Conservation (phyloP, 2,888 invertebrate genomes). For the Flexamia atlantica region DNA sequence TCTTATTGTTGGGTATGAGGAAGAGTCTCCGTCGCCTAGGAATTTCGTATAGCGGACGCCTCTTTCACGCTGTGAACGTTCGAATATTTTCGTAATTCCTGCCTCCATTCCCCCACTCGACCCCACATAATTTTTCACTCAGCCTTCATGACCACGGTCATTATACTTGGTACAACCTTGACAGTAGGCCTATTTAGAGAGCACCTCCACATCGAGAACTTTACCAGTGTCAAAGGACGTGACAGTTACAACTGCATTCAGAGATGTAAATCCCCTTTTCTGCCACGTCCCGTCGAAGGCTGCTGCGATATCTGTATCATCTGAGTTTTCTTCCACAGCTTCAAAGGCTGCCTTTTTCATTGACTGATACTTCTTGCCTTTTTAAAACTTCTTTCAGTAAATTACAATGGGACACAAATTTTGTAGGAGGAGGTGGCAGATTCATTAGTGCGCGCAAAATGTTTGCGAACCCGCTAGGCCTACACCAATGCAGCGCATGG, state of each 20-base stretch:
- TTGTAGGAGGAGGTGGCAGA: too few relatives aligned
- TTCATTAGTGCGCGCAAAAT: too few relatives aligned
- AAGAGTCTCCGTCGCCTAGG: constrained; percentile 9
- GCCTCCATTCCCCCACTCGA: not conserved
- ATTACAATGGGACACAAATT: too few relatives aligned
- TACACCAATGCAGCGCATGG: too few relatives aligned
- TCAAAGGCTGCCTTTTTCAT: not conserved
- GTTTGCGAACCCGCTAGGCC: too few relatives aligned
- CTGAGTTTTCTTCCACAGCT: not conserved
- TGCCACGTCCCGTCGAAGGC: constrained; percentile 4
- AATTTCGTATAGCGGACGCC: not conserved
- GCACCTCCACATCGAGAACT: not conserved
- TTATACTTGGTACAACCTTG: not conserved
- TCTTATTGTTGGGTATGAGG: not conserved
- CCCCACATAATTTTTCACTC: not conserved
- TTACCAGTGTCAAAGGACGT: not conserved
- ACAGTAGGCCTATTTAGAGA: not conserved
- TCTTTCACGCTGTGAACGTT: not conserved
- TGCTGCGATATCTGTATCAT: not conserved
- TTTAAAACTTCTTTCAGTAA: too few relatives aligned
- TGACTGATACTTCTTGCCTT: too few relatives aligned
- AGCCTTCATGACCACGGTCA: not conserved
- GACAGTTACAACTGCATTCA: not conserved
- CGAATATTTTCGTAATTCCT: not conserved
- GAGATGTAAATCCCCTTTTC: not conserved